Base-by-base conservation (phyloP, 2,797 vertebrate species). In the Staurois parvus region DNA sequence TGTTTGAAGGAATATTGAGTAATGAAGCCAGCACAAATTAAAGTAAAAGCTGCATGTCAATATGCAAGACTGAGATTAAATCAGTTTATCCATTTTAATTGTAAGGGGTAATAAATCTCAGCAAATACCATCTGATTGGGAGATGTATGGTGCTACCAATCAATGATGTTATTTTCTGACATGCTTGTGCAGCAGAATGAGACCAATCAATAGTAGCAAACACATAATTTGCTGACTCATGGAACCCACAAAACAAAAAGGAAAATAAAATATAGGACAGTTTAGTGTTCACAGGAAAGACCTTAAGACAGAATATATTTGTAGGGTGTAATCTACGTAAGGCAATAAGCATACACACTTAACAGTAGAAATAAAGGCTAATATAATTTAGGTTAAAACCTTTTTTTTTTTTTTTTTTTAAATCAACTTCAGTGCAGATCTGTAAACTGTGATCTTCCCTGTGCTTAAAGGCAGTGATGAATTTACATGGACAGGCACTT, bases 131-230 rank as follows among this genome's bases (percentile, higher is more conserved):
- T 88, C 28, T 90, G 77, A 84, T 91, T 87, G 77, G 84, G 77
- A 70, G 87, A 87, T 88, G 70, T 89, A 87, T 85, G 69, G 69
- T 81, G 21, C 52, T 85, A 72, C 84, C 82, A 88, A 89, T 87
- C 90, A 90, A 68, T 84, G 88, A 19, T 86, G 66, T 84, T 88
- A 88, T 87, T 89, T 86, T 88, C 19, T 79, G 72, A 88, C 37
- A 66, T 84, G 83, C 83, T 87, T 37, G 13, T 48, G 77, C 69
- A 76, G 83, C 76, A 79, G 69, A 42, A 79, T 64, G 34, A 79
- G 72, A 70, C 75, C 81, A 88, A 87, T 88, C 68, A 37, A 87
- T 87, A 76, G 28, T 13, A 68, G 84, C 79, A 67, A 79, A 76
- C 78, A 79, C 67, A 77, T 62, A 21, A 72, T 77, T 26, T 77